phyloP scores from a whole-genome alignment of 2,888 invertebrate genomes.

The Platycheirus rosarum region DNA sequence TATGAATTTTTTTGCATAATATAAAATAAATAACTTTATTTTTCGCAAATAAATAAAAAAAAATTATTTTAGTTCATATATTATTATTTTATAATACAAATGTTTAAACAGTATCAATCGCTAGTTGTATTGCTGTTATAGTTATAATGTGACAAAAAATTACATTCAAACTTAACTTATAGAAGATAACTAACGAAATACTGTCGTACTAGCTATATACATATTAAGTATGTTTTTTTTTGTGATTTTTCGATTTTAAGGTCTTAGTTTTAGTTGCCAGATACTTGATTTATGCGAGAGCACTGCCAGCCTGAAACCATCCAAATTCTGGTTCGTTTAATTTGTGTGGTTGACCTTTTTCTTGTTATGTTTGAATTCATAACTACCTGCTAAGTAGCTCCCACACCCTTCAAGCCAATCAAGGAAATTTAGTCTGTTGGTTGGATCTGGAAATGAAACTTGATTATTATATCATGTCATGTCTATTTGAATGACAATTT shows the following conservation, averaged over 20 bases:
- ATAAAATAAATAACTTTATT: conserved; percentile 46
- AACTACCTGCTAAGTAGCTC: too few species aligned
- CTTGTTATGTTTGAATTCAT: too few species aligned
- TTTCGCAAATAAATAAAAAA: conserved; percentile 48
- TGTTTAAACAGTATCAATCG: conserved; percentile 45
- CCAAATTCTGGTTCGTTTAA: too few species aligned
- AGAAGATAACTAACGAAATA: conserved; percentile 39
- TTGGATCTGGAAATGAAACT: too few species aligned
- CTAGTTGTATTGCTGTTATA: conserved; percentile 38
- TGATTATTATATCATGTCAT: too few species aligned
- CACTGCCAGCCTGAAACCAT: conserved; percentile 90
- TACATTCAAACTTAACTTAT: conserved; percentile 30
- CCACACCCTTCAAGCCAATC: too few species aligned
- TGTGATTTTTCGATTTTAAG: conserved; percentile 2
- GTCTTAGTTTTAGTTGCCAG: conserved; percentile 77
- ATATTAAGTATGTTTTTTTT: conserved; percentile 13
- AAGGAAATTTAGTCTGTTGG: too few species aligned
- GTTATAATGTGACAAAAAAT: conserved; percentile 33
- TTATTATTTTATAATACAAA: conserved; percentile 9
- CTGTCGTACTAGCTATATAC: conserved; percentile 31
- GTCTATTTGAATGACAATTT: too few species aligned
- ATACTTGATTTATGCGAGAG: conserved; percentile 97
- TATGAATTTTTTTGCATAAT: too few species aligned
- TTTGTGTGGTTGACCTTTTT: too few species aligned
- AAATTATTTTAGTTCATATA: conserved; percentile 22